Evolutionary conservation across 2,888 invertebrate genomes (phyloP), one percentile per base, ranked within the genome.

Genomic region (Hirtodrosophila trivittata): DNA sequence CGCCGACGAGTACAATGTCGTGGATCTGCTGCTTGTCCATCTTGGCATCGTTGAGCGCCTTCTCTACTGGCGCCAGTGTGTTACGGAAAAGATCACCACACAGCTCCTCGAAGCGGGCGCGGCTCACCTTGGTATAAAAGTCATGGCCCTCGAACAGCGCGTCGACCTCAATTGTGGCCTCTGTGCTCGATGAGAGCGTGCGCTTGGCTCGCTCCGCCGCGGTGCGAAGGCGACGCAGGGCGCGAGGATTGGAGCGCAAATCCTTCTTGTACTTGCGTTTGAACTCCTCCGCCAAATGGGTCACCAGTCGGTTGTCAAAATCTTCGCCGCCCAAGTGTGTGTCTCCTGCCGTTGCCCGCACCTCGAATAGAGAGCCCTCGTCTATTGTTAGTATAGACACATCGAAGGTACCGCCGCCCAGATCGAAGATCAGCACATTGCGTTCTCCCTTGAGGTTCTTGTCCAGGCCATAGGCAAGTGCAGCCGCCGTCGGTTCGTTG

Each of bases 151-250:
- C 60, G 28, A 60, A 60, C 28, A 60, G 50, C 9, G 60, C 62
- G 13, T 60, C 60, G 10, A 60, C 51, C 28, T 60, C 60, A 42
- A 60, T 62, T 4, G 60, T 62, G 10, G 60, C 50, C 41, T 60
- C 63, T 16, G 60, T 42, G 63, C 63, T 62, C 1, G 60, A 60
- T 8, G 60, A 60, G 14, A 60, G 60, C 6, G 60, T 60, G 10
- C 60, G 41, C 63, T 60, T 60, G 14, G 60, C 60, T 35, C 60
- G 50, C 60, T 60, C 60, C 14, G 63, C 62, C n/a, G 60, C 63
- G 21, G 52, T 52, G 35, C 52, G 45, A 14, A 52, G 35, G 35
- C 50, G 50, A 9, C 50, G 50, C 41, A 51, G 41, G 13, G 50
- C 50, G 13, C 50, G 50, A 7, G 38, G 38, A 32, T 51, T 51